Conservation (phyloP, 2,888 invertebrate genomes). For the Amphipyra tragopoginis region DNA sequence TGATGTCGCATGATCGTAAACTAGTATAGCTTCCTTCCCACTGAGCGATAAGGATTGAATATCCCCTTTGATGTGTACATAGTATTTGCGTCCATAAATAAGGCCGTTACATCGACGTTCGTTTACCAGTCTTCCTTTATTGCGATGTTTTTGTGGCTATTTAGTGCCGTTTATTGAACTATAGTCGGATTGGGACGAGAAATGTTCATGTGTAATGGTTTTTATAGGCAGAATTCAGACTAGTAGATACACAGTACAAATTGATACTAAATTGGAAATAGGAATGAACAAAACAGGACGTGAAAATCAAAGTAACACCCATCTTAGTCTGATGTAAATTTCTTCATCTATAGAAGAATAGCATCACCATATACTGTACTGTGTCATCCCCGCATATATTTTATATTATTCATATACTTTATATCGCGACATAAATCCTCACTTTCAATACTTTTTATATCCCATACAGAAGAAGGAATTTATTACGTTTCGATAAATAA, state of each 20-base stretch:
- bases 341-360: no score
- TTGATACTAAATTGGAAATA: background rate
- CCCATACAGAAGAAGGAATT: constrained; percentile 74
- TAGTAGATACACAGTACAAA: background rate
- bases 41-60: constrained; percentile 59
- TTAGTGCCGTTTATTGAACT: constrained; percentile 22
- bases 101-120: constrained; percentile 50
- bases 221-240: background rate
- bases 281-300: no score
- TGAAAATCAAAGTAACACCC: no score
- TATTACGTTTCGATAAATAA: constrained; percentile 81
- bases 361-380: no score
- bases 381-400: background rate
- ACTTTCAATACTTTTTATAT: constrained; percentile 65
- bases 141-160: constrained; percentile 50
- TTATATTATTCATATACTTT: constrained; percentile 45
- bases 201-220: constrained; percentile 22
- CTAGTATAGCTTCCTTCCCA: constrained; percentile 62
- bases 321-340: no score
- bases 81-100: constrained; percentile 60
- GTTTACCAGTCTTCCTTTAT: constrained; percentile 51
- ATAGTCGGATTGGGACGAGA: constrained; percentile 3
- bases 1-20: constrained; percentile 70
- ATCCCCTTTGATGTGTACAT: constrained; percentile 51
- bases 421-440: constrained; percentile 63